These are phyloP conservation scores for Vultur gryphus DNA, from an alignment of 2,797 vertebrate genomes.

Conservation along the genomic window DNA sequence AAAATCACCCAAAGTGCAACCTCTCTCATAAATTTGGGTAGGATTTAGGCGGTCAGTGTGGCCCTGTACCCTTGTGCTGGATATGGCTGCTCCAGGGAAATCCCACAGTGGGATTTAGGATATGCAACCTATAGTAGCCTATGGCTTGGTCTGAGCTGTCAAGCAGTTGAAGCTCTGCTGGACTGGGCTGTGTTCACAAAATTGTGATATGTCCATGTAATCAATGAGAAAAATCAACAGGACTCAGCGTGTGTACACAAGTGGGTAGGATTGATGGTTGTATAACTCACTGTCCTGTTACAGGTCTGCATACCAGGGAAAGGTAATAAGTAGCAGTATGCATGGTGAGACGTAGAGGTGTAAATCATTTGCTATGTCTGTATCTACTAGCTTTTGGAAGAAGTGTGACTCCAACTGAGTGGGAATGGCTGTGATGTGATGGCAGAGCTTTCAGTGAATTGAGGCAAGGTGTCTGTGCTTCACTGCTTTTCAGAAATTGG, in stretches of 20 bases:
- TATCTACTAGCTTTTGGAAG: neutral
- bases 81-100: neutral
- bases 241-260: neutral
- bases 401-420: neutral
- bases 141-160: neutral
- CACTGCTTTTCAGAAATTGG: neutral
- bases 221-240: neutral
- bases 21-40: neutral
- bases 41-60: neutral
- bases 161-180: neutral
- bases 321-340: neutral
- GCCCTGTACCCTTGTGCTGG: neutral
- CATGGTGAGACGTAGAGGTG: neutral
- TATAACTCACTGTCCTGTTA: neutral
- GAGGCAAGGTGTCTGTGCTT: neutral
- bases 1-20: neutral
- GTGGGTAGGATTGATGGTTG: neutral
- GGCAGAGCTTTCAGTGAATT: neutral
- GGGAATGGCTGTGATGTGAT: neutral
- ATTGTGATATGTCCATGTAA: neutral
- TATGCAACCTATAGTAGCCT: neutral
- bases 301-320: neutral
- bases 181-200: neutral
- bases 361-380: neutral
- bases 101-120: neutral